Base-by-base conservation (phyloP, 1,140 invertebrate species). In the Ceratosolen fusciceps region DNA sequence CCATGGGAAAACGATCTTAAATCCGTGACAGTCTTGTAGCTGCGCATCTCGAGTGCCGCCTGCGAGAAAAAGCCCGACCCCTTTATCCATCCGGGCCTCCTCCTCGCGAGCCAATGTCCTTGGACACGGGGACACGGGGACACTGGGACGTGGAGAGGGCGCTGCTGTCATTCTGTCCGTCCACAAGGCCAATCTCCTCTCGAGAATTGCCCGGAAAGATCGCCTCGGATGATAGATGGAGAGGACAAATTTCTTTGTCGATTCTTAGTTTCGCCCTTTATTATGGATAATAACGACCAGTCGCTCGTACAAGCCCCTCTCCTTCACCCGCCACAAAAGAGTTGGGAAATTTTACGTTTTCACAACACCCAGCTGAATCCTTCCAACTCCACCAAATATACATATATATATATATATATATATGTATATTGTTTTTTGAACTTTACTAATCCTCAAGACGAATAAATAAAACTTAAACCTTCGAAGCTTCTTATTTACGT, bases 1-100 rank as follows among this genome's bases (percentile, higher is more conserved):
- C 68, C 72, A 72, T 79, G 78, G 74, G 80, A 83, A 83, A 84
- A 77, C 74, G 67, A 81, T 82, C 82, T 83, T 79, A 73, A 80
- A 82, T 82, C 67, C 29, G 37, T 58, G 71, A 68, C 62, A 73
- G 56, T 76, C 54, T 65, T 37, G 14, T 65, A 65, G 9, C 31
- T 3, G 9, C 31, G 7, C 4, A 65, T 72, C 67, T 80, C 75
- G 37, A 74, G 70, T 34, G 31, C n/a, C 26, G n/a, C 24, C 24
- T 26, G 19, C 19, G 8, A 34, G 10, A 65, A 19, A 31, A 43
- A n/a, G 47, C 68, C 58, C 72, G 79, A 79, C 74, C 79, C 47
- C 77, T 80, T 82, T 73, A 62, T 68, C 14, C 43, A n/a, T 31
- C 31, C 39, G 9, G 58, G 58, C 21, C 54, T 34, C 24, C 49